Conservation (phyloP, 2,888 invertebrate genomes). For the Operophtera brumata region DNA sequence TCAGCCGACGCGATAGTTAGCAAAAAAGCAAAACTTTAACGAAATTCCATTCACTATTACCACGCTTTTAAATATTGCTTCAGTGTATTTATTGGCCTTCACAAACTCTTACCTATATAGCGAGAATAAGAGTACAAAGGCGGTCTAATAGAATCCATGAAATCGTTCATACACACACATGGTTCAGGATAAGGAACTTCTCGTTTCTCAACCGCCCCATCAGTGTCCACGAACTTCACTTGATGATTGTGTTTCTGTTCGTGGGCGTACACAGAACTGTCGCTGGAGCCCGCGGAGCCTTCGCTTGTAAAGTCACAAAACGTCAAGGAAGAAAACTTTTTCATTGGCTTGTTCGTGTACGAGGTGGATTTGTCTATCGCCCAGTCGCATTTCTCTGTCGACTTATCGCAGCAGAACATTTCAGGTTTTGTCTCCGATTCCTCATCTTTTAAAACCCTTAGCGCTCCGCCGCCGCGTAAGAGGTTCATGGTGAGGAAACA, state of each 20-base stretch:
- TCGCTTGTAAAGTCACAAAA: conserved; percentile 31
- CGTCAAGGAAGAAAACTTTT: conserved; percentile 31
- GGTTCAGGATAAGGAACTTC: conserved; percentile 14
- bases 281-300: conserved; percentile 25
- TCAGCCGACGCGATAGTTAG: no score
- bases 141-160: conserved; percentile 59
- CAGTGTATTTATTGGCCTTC: conserved; percentile 6
- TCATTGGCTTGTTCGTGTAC: conserved; percentile 30
- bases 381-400: conserved; percentile 35
- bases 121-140: no score
- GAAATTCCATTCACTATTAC: background rate
- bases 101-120: no score
- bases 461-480: conserved; percentile 37
- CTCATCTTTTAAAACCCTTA: conserved; percentile 56
- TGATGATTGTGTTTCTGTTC: conserved; percentile 30
- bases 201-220: conserved; percentile 11
- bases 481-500: conserved; percentile 50
- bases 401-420: conserved; percentile 46
- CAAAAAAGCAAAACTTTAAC: no score
- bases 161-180: conserved; percentile 52
- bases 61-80: background rate
- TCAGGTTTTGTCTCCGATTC: conserved; percentile 46
- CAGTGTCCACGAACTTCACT: conserved; percentile 39
- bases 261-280: background rate
- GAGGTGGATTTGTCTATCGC: conserved; percentile 45